Conservation (phyloP, 2,888 invertebrate species). For the Geotrupes spiniger region DNA sequence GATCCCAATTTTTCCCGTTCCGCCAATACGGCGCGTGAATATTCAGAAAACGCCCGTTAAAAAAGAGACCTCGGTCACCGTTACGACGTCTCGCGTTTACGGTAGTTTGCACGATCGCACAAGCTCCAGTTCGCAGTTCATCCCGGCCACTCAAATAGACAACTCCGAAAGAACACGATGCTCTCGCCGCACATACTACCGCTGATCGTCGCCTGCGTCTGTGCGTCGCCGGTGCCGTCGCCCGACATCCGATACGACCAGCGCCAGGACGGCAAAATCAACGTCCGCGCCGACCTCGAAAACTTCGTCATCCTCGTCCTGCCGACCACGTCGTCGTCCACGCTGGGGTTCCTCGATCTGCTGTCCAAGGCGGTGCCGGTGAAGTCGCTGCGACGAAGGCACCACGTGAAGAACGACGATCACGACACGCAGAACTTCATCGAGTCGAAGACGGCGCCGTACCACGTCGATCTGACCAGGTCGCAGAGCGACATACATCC, state of each 20-base stretch:
- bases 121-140: too few species aligned
- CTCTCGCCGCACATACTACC: too few species aligned
- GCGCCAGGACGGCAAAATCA: slow-evolving; percentile 71
- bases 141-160: too few species aligned
- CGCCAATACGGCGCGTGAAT: too few species aligned
- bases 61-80: too few species aligned
- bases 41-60: too few species aligned
- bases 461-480: slow-evolving; percentile 62
- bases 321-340: slow-evolving; percentile 37
- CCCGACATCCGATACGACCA: slow-evolving; percentile 57
- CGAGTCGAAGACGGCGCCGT: slow-evolving; percentile 65
- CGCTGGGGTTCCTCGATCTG: slow-evolving; percentile 35
- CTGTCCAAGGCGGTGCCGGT: slow-evolving; percentile 39
- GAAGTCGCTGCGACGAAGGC: slow-evolving; percentile 23
- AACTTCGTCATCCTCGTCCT: slow-evolving; percentile 71
- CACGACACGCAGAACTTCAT: slow-evolving; percentile 56
- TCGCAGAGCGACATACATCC: slow-evolving; percentile 38
- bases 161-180: too few species aligned
- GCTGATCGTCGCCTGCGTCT: not conserved
- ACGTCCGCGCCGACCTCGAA: slow-evolving; percentile 70
- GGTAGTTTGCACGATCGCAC: too few species aligned
- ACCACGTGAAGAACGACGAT: slow-evolving; percentile 16
- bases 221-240: not conserved
- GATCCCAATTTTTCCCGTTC: too few species aligned
- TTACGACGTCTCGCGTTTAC: too few species aligned